Percentiles rank a stretch among this genome's conserved stretches.
These are phyloP conservation scores for Mesoclemmys tuberculata DNA, from an alignment of 2,113 vertebrate genomes.

Conservation along the genomic window DNA sequence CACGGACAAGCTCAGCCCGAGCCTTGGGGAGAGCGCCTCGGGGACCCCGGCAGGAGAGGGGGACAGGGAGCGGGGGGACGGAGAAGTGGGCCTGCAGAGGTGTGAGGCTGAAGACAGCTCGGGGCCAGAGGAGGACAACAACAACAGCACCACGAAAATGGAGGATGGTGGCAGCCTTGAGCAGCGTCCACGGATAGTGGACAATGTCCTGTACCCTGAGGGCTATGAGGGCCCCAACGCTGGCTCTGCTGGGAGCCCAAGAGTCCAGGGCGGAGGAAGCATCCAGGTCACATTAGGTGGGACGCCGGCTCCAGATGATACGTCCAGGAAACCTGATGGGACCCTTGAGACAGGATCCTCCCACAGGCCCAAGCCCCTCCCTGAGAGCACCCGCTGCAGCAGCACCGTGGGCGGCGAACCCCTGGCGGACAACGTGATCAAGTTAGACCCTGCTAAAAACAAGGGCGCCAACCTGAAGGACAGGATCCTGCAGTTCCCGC, in stretches of 20 bases:
- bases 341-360: not conserved
- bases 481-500: constrained; percentile 71
- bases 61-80: not conserved
- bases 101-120: not conserved
- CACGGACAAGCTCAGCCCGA: not conserved
- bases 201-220: rapidly evolving
- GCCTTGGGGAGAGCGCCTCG: not conserved
- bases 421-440: not conserved
- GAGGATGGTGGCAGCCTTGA: not conserved
- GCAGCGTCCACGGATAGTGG: not conserved
- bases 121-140: constrained; percentile 65
- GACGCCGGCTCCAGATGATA: not conserved
- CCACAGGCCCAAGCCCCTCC: rapidly evolving
- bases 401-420: not conserved
- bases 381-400: not conserved
- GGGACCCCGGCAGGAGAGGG: not conserved
- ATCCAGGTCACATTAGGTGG: no score
- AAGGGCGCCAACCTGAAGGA: constrained; percentile 81
- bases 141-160: constrained; percentile 68
- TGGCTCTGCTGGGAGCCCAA: not conserved
- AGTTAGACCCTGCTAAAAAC: constrained; percentile 77
- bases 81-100: constrained; percentile 42
- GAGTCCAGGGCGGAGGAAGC: not conserved
- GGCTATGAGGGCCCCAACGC: not conserved
- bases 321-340: not conserved